Evolutionary conservation across 2,888 invertebrate species (phyloP).

Genomic region (Heliothis peltigera): DNA sequence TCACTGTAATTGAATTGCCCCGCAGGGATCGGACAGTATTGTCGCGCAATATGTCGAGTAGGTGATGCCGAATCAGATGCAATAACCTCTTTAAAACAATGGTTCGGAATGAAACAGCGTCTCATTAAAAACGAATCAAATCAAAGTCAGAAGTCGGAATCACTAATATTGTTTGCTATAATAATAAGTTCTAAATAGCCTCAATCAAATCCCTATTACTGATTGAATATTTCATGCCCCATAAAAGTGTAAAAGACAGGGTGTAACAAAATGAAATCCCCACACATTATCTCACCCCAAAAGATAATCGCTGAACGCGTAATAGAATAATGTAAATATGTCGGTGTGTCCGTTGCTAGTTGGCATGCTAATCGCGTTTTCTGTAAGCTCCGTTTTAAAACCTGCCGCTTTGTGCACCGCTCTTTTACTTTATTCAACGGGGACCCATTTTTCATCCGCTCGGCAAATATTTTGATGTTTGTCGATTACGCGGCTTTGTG

Average conservation of each 20-base stretch:
- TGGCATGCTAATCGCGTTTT: conserved; percentile 81
- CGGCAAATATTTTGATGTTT: conserved; percentile 87
- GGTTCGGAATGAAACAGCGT: background rate
- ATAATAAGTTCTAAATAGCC: conserved; percentile 38
- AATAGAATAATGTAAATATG: conserved; percentile 87
- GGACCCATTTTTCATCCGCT: conserved; percentile 83
- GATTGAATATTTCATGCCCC: conserved; percentile 55
- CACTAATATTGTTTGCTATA: conserved; percentile 1
- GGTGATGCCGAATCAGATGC: conserved; percentile 74
- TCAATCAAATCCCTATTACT: conserved; percentile 55
- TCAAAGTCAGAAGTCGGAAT: background rate
- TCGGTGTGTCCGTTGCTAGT: conserved; percentile 77
- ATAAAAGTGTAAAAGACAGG: conserved; percentile 68
- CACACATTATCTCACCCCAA: conserved; percentile 82
- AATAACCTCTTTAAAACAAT: conserved; percentile 19
- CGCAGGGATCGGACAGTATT: conserved; percentile 84
- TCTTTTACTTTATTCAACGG: conserved; percentile 77
- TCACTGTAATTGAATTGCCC: conserved; percentile 90
- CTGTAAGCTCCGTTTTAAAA: conserved; percentile 82
- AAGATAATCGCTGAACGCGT: conserved; percentile 85
- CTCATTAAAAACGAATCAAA: background rate
- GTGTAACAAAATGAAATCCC: conserved; percentile 76
- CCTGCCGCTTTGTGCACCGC: conserved; percentile 77
- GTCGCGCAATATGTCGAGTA: conserved; percentile 77
- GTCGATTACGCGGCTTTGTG: conserved; percentile 72